Conservation (phyloP, 92 coral and sea anemone genomes). For the Epizoanthus fatuus region DNA sequence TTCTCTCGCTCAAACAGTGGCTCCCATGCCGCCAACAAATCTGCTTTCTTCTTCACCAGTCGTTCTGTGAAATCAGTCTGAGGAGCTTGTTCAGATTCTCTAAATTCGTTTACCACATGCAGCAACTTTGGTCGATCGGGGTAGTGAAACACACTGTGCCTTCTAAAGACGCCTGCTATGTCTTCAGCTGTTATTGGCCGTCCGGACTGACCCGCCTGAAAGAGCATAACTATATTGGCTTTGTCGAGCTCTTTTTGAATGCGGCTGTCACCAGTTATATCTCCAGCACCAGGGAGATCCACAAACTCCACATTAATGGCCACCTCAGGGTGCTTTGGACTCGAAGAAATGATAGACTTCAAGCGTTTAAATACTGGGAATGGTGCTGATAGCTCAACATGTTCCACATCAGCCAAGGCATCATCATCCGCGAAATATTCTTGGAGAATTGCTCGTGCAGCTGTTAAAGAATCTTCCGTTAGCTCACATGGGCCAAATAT, state of each 20-base stretch:
- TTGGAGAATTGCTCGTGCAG: constrained; percentile 11
- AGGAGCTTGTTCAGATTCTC: neutral
- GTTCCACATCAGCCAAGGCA: constrained; percentile 16
- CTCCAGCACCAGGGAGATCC: constrained; percentile 68
- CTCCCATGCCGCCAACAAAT: neutral
- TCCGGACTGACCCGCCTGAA: constrained; percentile 53
- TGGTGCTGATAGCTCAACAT: constrained; percentile 56
- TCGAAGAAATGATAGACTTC: constrained; percentile 22
- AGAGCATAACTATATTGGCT: constrained; percentile 62
- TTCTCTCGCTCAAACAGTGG: constrained; percentile 24
- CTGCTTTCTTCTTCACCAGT: constrained; percentile 7
- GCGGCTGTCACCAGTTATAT: constrained; percentile 42
- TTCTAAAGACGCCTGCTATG: constrained; percentile 55
- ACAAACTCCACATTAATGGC: constrained; percentile 66
- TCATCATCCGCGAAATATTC: constrained; percentile 11
- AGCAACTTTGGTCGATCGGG: constrained; percentile 66
- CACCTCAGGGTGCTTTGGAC: constrained; percentile 33
- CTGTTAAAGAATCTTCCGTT: neutral
- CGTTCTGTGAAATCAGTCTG: constrained; percentile 3
- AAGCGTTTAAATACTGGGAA: constrained; percentile 58
- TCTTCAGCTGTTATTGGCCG: constrained; percentile 72
- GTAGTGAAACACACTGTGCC: constrained; percentile 47
- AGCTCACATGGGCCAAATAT: neutral
- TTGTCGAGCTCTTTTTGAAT: constrained; percentile 44
- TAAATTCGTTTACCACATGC: constrained; percentile 43